These are phyloP conservation scores for Bothrops jararaca DNA, from an alignment of 2,113 vertebrate species.

Conservation along the genomic window DNA sequence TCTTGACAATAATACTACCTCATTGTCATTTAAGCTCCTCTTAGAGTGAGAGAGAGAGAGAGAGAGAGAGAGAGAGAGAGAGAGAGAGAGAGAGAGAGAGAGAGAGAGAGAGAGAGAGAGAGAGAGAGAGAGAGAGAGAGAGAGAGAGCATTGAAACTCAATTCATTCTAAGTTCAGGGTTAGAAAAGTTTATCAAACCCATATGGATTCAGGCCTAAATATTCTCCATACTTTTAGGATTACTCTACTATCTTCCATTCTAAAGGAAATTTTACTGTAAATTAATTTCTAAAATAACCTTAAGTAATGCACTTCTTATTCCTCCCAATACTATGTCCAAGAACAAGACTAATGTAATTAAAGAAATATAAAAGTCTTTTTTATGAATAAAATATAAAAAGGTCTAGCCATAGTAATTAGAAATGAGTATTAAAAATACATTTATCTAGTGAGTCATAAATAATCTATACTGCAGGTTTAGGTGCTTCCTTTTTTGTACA, in stretches of 20 bases:
- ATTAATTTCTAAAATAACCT: background rate
- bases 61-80: background rate
- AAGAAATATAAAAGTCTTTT: background rate
- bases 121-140: background rate
- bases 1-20: background rate
- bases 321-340: background rate
- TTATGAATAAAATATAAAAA: conserved; percentile 10
- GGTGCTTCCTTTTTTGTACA: background rate
- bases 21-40: background rate
- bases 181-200: background rate
- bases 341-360: background rate
- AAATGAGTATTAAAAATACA: conserved; percentile 2
- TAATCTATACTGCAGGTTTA: conserved; percentile 17
- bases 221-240: background rate
- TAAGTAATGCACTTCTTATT: background rate
- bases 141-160: background rate
- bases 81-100: too few species aligned
- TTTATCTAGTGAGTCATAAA: conserved; percentile 9
- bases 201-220: background rate
- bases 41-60: background rate
- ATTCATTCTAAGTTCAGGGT: background rate
- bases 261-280: background rate
- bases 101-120: background rate
- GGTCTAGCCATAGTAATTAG: background rate
- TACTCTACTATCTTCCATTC: background rate